A percentile compares a stretch with the other conserved stretches of the same genome.
Conservation (phyloP, 2,888 invertebrate species). For the Eupithecia subfuscata region DNA sequence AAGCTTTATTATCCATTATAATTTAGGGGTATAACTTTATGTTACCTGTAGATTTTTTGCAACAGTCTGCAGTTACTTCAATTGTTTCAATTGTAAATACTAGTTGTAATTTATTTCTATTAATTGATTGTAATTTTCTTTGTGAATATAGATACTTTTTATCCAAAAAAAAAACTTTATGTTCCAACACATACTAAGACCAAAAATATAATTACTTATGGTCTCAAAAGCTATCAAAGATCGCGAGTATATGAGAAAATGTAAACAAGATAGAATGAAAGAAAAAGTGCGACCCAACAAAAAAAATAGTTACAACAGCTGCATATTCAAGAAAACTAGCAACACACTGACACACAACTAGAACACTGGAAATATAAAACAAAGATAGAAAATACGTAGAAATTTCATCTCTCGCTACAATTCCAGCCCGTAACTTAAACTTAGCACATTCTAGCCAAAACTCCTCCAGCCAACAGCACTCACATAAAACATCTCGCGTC, state of each 20-base stretch:
- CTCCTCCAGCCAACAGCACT: conserved; percentile 39
- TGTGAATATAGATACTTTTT: too few species aligned
- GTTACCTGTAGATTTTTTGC: too few species aligned
- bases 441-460: conserved; percentile 27
- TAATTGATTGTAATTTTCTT: too few species aligned
- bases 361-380: not conserved
- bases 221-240: not conserved
- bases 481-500: conserved; percentile 69
- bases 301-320: not conserved
- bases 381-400: not conserved
- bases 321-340: not conserved
- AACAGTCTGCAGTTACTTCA: too few species aligned
- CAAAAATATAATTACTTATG: not conserved
- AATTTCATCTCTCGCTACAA: conserved; percentile 6
- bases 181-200: too few species aligned
- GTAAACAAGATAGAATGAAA: not conserved
- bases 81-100: too few species aligned
- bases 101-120: too few species aligned
- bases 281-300: not conserved
- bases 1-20: not conserved
- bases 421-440: conserved; percentile 25
- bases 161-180: too few species aligned
- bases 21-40: not conserved
- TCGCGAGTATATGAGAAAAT: not conserved
- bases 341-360: too few species aligned